These are phyloP conservation scores for Meteorus colon DNA, from an alignment of 2,888 invertebrate species.

Conservation along the genomic window DNA sequence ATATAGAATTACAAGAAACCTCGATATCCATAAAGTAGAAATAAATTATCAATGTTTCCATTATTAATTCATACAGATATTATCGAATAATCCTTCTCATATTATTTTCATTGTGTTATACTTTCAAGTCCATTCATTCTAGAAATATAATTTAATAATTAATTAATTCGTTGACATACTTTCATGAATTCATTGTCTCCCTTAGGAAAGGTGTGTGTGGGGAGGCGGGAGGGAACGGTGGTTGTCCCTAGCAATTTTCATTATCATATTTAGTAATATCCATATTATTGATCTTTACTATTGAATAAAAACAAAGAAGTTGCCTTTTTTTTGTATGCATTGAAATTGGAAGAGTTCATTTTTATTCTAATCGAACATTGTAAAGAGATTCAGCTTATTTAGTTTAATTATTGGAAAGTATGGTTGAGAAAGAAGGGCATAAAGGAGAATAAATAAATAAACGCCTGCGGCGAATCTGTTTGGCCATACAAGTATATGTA, in stretches of 20 bases:
- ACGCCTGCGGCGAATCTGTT: neutral
- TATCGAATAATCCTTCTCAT: neutral
- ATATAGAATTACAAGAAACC: neutral
- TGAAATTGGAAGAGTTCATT: neutral
- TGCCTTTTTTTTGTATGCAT: neutral
- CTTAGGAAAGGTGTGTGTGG: too few relatives aligned
- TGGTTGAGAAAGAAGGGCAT: neutral
- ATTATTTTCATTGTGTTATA: neutral
- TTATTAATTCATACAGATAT: neutral
- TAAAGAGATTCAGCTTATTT: neutral
- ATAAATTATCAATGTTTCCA: neutral
- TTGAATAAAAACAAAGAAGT: neutral
- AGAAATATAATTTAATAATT: neutral
- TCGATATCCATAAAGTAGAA: neutral
- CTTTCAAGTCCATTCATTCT: neutral
- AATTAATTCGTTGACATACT: neutral
- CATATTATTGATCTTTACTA: too few relatives aligned
- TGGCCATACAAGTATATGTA: neutral
- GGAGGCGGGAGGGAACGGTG: too few relatives aligned
- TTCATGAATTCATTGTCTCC: neutral
- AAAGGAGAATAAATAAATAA: neutral
- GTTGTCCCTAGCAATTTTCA: too few relatives aligned
- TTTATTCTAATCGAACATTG: neutral
- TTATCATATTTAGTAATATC: too few relatives aligned
- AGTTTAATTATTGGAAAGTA: neutral